phyloP scores from a whole-genome alignment of 1,140 invertebrate genomes.

The Euura saliciscinereae region DNA sequence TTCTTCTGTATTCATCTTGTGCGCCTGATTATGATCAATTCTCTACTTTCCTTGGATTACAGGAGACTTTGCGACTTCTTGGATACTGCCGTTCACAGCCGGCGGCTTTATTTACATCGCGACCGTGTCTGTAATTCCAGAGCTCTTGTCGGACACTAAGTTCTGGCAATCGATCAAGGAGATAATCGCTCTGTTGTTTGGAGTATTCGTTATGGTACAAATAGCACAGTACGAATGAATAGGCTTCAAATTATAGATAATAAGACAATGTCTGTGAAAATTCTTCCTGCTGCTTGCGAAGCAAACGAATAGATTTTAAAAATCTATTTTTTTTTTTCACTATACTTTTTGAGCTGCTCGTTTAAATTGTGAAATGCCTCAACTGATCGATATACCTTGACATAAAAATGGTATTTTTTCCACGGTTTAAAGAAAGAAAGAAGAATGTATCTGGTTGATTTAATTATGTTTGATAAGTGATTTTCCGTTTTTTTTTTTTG shows the following conservation, averaged over 20 bases:
- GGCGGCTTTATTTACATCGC: conserved; percentile 99
- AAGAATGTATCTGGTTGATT: no score
- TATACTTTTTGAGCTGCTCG: conserved; percentile 11
- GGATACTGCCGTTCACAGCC: conserved; percentile 95
- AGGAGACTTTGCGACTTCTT: conserved; percentile 78
- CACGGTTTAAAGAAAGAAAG: no score
- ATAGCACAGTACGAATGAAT: conserved; percentile 85
- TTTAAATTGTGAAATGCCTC: conserved; percentile 6
- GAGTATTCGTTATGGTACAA: conserved; percentile 92
- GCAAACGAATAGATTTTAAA: not conserved
- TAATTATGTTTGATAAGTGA: no score
- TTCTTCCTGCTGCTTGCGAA: not conserved
- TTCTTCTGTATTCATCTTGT: not conserved
- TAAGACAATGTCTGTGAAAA: not conserved
- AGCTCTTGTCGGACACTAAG: conserved; percentile 85
- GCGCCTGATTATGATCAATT: no score
- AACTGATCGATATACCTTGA: not conserved
- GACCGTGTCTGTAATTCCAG: conserved; percentile 95
- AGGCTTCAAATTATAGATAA: no score
- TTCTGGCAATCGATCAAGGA: conserved; percentile 87
- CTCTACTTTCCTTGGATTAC: conserved; percentile 34
- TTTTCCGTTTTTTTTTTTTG: no score
- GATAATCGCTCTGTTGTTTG: conserved; percentile 80
- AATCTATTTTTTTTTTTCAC: conserved; percentile 6
- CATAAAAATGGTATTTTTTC: not conserved